Evolutionary conservation across 2,113 vertebrate genomes (phyloP), one percentile per base, ranked within the genome.

Genomic region (Lophochroa leadbeateri): DNA sequence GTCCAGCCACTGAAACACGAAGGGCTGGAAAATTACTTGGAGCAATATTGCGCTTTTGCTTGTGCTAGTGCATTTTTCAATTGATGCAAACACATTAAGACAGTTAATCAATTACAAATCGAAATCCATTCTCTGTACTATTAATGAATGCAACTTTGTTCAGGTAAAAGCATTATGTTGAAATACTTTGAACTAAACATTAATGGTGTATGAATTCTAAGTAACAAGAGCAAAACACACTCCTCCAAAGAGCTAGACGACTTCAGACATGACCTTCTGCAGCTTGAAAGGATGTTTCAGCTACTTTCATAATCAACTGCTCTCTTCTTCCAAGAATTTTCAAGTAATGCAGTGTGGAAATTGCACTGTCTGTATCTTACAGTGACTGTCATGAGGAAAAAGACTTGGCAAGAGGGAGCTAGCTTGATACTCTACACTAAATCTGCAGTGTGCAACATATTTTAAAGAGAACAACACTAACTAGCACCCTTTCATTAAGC

Each of bases 61-160:
- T 80, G 46, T 69, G 82, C 68, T 37, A 68, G 43, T 69, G 85
- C 88, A 75, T 82, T 96, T 92, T 92, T 74, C 82, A 96, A 65
- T 83, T 94, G 79, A 89, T 90, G 84, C 64, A 96, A 97, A 98
- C 77, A 77, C 91, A 96, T 95, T 95, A 84, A 79, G 96, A 79
- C 92, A 96, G 94, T 87, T 97, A 92, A 97, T 97, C 96, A 92
- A 97, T 95, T 91, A 88, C 91, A 94, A 97, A 96, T 94, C 91
- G 96, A 97, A 97, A 97, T 94, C 95, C 90, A 96, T 91, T 86
- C 84, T 86, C 92, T 92, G 82, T 91, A 88, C 53, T 94, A 79
- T 85, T 97, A 92, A 88, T 63, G 71, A 96, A 71, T 90, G 63
- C 28, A 87, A 29, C 69, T 87, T 94, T 49, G 63, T 52, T 77